phyloP scores from a whole-genome alignment of 2,113 vertebrate genomes.

The Brachypodius melanocephalos region DNA sequence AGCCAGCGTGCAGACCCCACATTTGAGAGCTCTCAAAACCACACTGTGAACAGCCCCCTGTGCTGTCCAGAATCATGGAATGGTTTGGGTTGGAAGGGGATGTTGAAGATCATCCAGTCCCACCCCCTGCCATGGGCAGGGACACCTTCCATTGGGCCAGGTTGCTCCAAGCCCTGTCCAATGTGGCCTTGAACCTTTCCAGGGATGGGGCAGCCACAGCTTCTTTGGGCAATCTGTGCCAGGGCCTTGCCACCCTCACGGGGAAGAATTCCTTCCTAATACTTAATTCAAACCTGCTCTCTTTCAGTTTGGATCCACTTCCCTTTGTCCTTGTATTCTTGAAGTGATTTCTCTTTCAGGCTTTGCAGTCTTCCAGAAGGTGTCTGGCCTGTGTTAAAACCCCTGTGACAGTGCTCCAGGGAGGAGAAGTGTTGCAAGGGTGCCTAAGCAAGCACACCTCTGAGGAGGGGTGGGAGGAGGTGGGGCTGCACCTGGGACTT shows the following conservation, averaged over 20 bases:
- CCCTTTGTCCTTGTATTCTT: neutral
- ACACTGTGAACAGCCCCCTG: neutral
- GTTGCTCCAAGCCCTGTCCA: neutral
- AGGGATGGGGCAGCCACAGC: neutral
- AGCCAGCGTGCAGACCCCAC: accelerated
- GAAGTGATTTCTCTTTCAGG: slow-evolving; percentile 13
- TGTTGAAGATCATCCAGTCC: neutral
- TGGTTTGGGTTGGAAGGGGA: neutral
- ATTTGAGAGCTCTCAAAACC: neutral
- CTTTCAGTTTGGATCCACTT: neutral
- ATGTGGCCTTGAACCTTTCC: accelerated
- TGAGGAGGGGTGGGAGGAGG: slow-evolving; percentile 59
- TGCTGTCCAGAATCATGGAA: neutral
- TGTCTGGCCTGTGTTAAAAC: slow-evolving; percentile 49
- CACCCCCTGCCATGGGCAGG: neutral
- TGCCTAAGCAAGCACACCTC: neutral
- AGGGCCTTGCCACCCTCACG: neutral
- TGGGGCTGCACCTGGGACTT: slow-evolving; percentile 59
- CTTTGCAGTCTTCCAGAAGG: slow-evolving; percentile 13
- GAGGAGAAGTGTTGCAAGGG: slow-evolving; percentile 5
- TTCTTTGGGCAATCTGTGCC: neutral
- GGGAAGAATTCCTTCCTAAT: neutral
- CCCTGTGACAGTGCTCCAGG: neutral
- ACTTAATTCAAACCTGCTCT: neutral
- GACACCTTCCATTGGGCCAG: neutral